Base-by-base conservation (phyloP, 2,797 vertebrate genomes). In the Cryptoblepharus egeriae region DNA sequence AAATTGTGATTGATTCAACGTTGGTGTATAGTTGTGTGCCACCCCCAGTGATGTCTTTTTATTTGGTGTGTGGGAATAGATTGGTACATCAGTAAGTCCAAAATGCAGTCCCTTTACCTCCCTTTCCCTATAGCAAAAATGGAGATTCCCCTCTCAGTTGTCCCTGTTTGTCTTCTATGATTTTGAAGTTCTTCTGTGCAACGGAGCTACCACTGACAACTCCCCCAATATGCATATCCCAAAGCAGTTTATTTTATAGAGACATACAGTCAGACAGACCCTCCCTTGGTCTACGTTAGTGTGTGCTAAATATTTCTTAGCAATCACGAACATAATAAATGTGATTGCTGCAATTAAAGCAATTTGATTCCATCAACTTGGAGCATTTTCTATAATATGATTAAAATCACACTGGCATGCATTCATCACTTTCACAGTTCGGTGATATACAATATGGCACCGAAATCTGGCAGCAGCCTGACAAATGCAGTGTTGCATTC, bases 311-410 rank as follows among this genome's bases (percentile, higher is more conserved):
- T 71, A 3, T 22, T 37, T 37, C 57, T 82, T 84, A 88, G 77
- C 82, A 81, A 10, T 72, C 77, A 37, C 72, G 77, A 90, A 88
- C 77, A 74, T 87, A 90, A 89, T 81, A 64, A 20, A 16, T 79
- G 73, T 64, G 77, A 83, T 87, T 90, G 83, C 74, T 69, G 30
- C 81, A 86, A 91, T 90, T 89, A 88, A 89, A 68, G 3, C 45
- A 76, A 68, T 88, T 88, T 90, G 67, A 84, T 88, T 90, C 78
- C 71, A 81, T 94, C 85, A 89, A 71, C 86, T 88, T 65, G 85
- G 78, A 87, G 18, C 30, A 65, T 42, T 42, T 86, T 91, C 86
- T 91, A 0, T 82, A 84, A 90, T 86, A 84, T 37, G 63, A 90
- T 87, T 89, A 90, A 85, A 82, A 81, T 89, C 5, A 0, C 13